Conservation (phyloP, 2,797 vertebrate genomes). For the Mionectes olivaceus region DNA sequence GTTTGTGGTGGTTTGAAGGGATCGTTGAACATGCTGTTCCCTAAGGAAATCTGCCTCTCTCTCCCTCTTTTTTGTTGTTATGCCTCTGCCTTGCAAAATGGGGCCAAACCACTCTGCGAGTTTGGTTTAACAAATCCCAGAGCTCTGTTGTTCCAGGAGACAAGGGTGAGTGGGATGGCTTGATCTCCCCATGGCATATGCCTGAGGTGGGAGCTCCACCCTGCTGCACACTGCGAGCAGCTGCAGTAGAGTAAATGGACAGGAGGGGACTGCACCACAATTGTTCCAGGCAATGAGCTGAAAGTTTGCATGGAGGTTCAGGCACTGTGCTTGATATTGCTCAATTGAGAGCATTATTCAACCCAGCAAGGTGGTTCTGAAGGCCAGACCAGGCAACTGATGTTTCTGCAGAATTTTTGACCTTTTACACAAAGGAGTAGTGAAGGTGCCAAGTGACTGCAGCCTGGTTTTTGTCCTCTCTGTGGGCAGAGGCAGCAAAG, state of each 20-base stretch:
- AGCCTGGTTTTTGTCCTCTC: not conserved
- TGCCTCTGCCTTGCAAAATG: not conserved
- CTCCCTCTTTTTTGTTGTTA: not conserved
- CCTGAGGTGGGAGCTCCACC: not conserved
- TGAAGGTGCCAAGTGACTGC: not conserved
- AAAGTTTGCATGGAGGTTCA: not conserved
- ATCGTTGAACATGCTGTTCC: not conserved
- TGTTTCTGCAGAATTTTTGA: not conserved
- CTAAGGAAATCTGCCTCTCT: not conserved
- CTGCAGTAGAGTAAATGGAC: rapidly evolving
- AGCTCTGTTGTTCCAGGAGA: not conserved
- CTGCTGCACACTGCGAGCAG: not conserved
- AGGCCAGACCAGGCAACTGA: not conserved
- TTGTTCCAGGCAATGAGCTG: not conserved
- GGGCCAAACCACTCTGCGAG: not conserved
- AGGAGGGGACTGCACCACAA: rapidly evolving
- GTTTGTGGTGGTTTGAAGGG: not conserved
- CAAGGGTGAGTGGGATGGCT: not conserved
- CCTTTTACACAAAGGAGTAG: not conserved
- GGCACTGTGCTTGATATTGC: not conserved
- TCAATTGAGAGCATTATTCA: not conserved
- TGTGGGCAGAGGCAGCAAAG: not conserved
- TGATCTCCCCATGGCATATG: rapidly evolving
- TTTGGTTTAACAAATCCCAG: not conserved
- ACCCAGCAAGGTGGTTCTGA: not conserved